Conservation (phyloP, 2,888 invertebrate species). For the Stramonita haemastoma region DNA sequence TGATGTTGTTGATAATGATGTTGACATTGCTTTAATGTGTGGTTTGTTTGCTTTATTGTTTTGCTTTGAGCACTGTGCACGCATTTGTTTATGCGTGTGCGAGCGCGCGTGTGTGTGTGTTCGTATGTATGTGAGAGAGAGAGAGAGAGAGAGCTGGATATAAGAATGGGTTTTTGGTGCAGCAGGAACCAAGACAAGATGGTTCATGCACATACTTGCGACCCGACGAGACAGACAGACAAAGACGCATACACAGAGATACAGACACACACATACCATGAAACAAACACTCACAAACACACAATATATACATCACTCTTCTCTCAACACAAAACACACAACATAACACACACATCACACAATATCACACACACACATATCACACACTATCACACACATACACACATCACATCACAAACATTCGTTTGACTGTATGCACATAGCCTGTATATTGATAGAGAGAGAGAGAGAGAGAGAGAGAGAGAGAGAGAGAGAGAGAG, state of each 20-base stretch:
- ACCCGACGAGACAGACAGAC: neutral
- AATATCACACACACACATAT: too few relatives aligned
- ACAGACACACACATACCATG: neutral
- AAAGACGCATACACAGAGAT: neutral
- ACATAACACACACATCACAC: too few relatives aligned
- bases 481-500: neutral
- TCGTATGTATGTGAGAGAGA: neutral
- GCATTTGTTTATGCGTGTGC: neutral
- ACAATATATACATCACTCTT: too few relatives aligned
- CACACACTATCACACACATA: too few relatives aligned
- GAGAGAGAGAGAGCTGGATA: neutral
- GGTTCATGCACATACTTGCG: too few relatives aligned
- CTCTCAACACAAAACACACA: too few relatives aligned
- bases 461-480: neutral
- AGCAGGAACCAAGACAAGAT: too few relatives aligned
- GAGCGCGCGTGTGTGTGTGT: neutral
- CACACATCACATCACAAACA: neutral
- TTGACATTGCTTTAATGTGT: too few relatives aligned
- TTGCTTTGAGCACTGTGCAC: neutral
- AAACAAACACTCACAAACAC: neutral
- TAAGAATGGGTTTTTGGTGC: too few relatives aligned
- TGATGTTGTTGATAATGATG: too few relatives aligned
- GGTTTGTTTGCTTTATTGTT: too few relatives aligned
- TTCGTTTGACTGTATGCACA: neutral
- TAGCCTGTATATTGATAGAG: neutral